Base-by-base conservation (phyloP, 2,888 invertebrate genomes). In the Lasioglossum pauxillum region DNA sequence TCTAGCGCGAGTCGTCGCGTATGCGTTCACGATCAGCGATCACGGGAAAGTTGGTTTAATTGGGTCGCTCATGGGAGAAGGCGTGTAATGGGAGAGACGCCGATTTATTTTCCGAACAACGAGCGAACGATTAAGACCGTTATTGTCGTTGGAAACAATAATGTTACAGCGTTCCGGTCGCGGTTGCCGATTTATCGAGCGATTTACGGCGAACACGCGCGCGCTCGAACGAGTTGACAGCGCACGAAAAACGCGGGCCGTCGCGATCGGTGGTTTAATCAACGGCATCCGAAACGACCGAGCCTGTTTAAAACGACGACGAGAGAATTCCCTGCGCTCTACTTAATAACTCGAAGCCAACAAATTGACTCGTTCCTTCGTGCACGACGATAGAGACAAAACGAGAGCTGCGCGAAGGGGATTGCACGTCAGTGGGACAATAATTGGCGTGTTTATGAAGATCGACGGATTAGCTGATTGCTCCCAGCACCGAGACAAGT, bases 381-480 rank as follows among this genome's bases (percentile, higher is more conserved):
- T 57, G 8, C 19, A 8, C 57, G 38, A 19, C 27, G 57, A 4
- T n/a, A 27, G 41, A 71, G 81, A n/a, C 60, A 27, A 78, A 78
- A 60, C 31, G 78, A 46, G 60, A 57, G 46, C 60, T 57, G 27
- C 4, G 44, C 38, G n/a, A 31, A 76, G 60, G 38, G 60, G 44
- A 31, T 72, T 64, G 49, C 44, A 27, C 72, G 78, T 41, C 71
- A 75, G 49, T 74, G 71, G 71, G 82, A 77, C 81, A 80, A 88
- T 90, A 92, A 92, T 92, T 91, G 91, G 91, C 86, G 90, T 89
- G 83, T 90, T 90, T 83, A 83, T 84, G 85, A 84, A 83, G 80
- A 76, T 87, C 84, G 69, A 77, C 83, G 35, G 83, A 80, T 82
- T 85, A 80, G 84, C 73, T 80, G 83, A 85, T 83, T 88, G 85